Conservation (phyloP, 2,113 vertebrate genomes). For the Mionectes macconnelli region DNA sequence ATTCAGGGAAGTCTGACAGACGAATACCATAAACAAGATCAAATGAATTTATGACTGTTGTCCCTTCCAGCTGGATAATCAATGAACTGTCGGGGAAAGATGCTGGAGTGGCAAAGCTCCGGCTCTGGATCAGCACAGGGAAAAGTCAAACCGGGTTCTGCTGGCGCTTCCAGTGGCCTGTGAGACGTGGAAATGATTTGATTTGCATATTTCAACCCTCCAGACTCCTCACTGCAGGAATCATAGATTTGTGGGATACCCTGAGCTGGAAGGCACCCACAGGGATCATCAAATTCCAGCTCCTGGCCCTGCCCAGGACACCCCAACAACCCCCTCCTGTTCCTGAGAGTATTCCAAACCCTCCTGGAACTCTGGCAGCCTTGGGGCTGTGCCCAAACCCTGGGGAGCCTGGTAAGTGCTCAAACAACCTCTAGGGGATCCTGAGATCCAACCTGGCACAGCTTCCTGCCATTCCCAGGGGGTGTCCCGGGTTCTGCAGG, state of each 20-base stretch:
- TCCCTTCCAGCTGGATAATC: slow-evolving; percentile 2
- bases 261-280: neutral
- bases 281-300: neutral
- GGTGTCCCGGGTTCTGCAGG: neutral
- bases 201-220: neutral
- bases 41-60: slow-evolving; percentile 31
- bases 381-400: neutral
- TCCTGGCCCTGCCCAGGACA: neutral
- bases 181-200: neutral
- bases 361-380: neutral
- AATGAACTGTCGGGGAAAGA: neutral
- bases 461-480: neutral
- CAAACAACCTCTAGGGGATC: neutral
- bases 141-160: neutral
- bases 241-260: neutral
- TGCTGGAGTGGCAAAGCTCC: neutral
- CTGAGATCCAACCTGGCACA: neutral
- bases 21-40: neutral
- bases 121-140: neutral
- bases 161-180: neutral
- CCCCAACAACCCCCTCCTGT: neutral
- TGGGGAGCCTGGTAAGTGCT: neutral
- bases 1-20: neutral
- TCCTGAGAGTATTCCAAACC: neutral
- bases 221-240: neutral